Base-by-base conservation (phyloP, 2,888 invertebrate species). In the Drosophila eohydei region DNA sequence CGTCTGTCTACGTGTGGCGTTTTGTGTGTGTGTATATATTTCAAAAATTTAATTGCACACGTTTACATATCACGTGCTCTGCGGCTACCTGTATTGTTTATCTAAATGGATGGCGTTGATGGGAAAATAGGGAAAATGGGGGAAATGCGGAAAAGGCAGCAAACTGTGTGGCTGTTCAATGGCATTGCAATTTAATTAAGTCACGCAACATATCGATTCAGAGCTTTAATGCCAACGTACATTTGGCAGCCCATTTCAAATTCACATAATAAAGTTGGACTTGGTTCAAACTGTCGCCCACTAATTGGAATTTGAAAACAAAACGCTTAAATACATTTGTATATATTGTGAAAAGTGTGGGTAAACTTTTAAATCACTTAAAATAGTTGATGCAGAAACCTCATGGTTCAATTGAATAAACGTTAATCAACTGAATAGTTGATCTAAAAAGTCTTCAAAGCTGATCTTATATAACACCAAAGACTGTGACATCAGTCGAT, bases 111-210 rank as follows among this genome's bases (percentile, higher is more conserved):
- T 64, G 79, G 38, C 57, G 61, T 52, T 50, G 57, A 44, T 60
- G 36, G n/a, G 21, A 11, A 21, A 12, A 21, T 6, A 7, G 43
- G 26, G 16, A 8, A 26, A 48, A 34, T 57, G 50, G 30, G 7
- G 14, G 7, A 9, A 48, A 1, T 12, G 36, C 0, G 26, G 61
- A 30, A 38, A 26, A 43, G 16, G n/a, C 34, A 21, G 9, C 8
- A 32, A 57, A 36, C 32, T 50, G 32, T 16, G 8, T 12, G 43
- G 26, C 71, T 55, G 34, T 34, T 46, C 80, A 48, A 59, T 74
- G 48, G 36, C 78, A 88, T 80, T 78, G 81, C 76, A 83, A 89
- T 88, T 85, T 89, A 89, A 86, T 89, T 89, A 85, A 86, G 86
- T 89, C 86, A 86, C 86, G 86, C 89, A 86, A 73, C 73, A 89